Base-by-base conservation (phyloP, 2,113 vertebrate genomes). In the Serilophus lunatus region DNA sequence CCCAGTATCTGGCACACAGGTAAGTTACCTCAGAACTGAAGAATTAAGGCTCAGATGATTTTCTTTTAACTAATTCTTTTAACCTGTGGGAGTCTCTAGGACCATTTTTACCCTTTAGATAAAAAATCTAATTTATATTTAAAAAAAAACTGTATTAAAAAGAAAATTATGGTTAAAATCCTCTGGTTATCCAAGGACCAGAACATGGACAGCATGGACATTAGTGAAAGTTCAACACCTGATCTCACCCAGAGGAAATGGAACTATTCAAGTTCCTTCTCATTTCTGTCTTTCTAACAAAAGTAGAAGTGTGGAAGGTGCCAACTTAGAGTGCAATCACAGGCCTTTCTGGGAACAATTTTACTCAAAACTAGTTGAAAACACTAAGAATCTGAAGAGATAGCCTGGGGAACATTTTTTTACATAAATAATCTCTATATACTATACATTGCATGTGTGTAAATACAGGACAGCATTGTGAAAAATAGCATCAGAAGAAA, bases 201-300 rank as follows among this genome's bases (percentile, higher is more conserved):
- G 26, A 60, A 49, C 31, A n/a, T 0, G 2, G 13, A 56, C 10
- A 81, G 51, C 22, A 35, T 4, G n/a, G 74, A 69, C 0, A 1
- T 60, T 18, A 75, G 31, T 51, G 59, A 38, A 28, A 35, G 19
- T 56, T 86, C 49, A 76, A 25, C 14, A 31, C 47, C 75, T 80
- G 20, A 42, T 74, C n/a, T 42, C 18, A 57, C 40, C 54, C 11
- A 7, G 57, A 77, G 38, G 29, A 95, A 91, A 82, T 50, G 9
- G 51, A 82, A 87, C 68, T 57, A 57, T 28, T 82, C 16, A 6
- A 12, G 28, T 29, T 71, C 44, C 61, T 75, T 69, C 75, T 60
- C 47, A 33, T 3, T 64, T 59, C 49, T 70, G 24, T 38, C 2
- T 86, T 20, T 49, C 19, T 66, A 60, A 51, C 35, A 82, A 77